Evolutionary conservation across 2,113 vertebrate species (phyloP).

Genomic region (Butastur rufipennis): DNA sequence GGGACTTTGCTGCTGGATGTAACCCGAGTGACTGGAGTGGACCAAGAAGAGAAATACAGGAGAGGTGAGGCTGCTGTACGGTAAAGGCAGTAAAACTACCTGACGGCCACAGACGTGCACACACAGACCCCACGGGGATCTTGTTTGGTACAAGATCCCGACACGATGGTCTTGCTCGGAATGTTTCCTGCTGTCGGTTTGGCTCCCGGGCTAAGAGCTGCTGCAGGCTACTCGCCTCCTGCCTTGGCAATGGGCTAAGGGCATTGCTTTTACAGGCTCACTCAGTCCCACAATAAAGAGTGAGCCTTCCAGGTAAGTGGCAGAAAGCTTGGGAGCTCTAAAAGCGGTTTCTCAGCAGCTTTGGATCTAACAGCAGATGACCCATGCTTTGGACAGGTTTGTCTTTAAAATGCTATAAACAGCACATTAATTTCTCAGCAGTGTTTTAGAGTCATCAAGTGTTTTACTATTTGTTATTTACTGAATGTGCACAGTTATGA

Average conservation of each 20-base stretch:
- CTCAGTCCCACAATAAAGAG: not conserved
- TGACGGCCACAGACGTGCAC: not conserved
- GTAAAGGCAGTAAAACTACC: not conserved
- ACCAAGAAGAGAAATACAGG: not conserved
- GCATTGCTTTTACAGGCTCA: not conserved
- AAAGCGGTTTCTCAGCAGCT: not conserved
- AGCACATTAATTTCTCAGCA: not conserved
- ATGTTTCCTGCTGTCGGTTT: not conserved
- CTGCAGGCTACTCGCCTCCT: not conserved
- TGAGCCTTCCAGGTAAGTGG: not conserved
- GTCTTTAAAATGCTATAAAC: not conserved
- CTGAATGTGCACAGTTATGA: not conserved
- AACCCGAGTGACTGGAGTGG: not conserved
- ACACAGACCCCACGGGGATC: not conserved
- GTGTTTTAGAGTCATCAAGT: not conserved
- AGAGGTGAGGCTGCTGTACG: not conserved
- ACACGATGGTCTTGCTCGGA: not conserved
- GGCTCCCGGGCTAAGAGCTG: not conserved
- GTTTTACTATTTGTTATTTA: not conserved
- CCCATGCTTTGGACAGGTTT: not conserved
- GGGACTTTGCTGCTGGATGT: not conserved
- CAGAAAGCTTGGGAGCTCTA: not conserved
- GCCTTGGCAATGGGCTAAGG: slow-evolving; percentile 1
- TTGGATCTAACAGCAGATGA: not conserved
- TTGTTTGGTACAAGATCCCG: not conserved